A percentile compares a stretch with the other conserved stretches of the same genome.
Evolutionary conservation across 2,888 invertebrate genomes (phyloP).

Genomic region (Mesorhabditis spiculigera): DNA sequence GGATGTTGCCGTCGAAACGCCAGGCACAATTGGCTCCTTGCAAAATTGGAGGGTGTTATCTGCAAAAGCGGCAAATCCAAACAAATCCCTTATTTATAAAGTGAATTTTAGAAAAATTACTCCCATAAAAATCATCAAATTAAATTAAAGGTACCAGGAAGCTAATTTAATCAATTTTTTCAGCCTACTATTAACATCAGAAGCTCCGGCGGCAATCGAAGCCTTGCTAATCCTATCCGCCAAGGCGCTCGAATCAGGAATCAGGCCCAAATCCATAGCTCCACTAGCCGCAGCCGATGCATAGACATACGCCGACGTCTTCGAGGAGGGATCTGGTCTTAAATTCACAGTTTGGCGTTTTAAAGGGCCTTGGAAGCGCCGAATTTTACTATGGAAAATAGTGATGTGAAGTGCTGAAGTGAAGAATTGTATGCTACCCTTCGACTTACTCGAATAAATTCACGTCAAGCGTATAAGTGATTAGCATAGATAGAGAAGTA

Average conservation of each 20-base stretch:
- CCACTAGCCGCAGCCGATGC: not conserved
- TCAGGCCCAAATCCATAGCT: not conserved
- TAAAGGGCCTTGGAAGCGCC: not conserved
- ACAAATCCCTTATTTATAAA: too few species aligned
- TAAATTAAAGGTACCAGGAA: not conserved
- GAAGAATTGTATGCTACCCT: not conserved
- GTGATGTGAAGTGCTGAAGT: too few species aligned
- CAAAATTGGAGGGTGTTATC: not conserved
- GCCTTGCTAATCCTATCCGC: not conserved
- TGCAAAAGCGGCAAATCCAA: not conserved
- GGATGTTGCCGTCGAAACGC: not conserved
- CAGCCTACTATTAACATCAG: constrained; percentile 5
- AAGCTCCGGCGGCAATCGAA: not conserved
- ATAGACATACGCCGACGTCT: not conserved
- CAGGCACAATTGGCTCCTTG: not conserved
- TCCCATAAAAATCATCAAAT: too few species aligned
- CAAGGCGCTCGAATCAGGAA: not conserved
- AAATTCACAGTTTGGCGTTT: not conserved
- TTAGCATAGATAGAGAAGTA: too few species aligned
- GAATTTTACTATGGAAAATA: not conserved
- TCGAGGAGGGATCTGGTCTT: not conserved
- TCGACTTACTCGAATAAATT: not conserved
- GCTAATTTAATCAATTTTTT: not conserved
- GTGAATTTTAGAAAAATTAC: too few species aligned
- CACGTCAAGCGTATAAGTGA: not conserved